Evolutionary conservation across 2,888 invertebrate species (phyloP).

Genomic region (Leptinotarsa juncta): DNA sequence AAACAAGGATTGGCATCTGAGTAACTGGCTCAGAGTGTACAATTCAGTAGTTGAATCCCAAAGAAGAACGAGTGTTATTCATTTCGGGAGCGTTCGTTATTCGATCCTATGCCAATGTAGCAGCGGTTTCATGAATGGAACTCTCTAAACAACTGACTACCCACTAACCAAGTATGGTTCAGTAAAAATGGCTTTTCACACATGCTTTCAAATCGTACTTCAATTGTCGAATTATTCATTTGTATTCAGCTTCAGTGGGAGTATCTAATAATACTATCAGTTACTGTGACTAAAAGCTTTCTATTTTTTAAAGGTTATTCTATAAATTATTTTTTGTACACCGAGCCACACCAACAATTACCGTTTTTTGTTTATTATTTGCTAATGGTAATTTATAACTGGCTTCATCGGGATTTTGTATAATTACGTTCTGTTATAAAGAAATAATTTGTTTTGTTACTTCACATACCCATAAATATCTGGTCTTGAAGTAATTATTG

Average conservation of each 20-base stretch:
- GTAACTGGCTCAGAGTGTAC: too few species aligned
- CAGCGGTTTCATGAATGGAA: too few species aligned
- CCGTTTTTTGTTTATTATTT: conserved; percentile 18
- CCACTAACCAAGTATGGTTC: not conserved
- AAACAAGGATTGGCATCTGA: too few species aligned
- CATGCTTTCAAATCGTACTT: too few species aligned
- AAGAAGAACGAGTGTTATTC: too few species aligned
- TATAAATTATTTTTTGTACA: conserved; percentile 24
- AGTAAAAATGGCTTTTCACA: not conserved
- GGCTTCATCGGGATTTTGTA: conserved; percentile 8
- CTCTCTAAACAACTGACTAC: too few species aligned
- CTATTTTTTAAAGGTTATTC: conserved; percentile 33
- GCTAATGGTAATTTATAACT: conserved; percentile 22
- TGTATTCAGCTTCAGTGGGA: conserved; percentile 5
- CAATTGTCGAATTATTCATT: conserved; percentile 2
- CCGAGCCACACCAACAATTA: conserved; percentile 14
- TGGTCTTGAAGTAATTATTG: conserved; percentile 12
- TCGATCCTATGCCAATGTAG: too few species aligned
- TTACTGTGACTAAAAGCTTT: conserved; percentile 25
- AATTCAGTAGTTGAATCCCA: too few species aligned
- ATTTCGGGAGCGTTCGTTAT: too few species aligned
- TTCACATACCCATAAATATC: conserved; percentile 23
- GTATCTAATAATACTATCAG: conserved; percentile 11
- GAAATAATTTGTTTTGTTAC: conserved; percentile 21
- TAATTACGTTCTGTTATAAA: conserved; percentile 22